Evolutionary conservation across 2,888 invertebrate species (phyloP), one percentile per base, ranked within the genome.

Genomic region (Drosophila seclusa): DNA sequence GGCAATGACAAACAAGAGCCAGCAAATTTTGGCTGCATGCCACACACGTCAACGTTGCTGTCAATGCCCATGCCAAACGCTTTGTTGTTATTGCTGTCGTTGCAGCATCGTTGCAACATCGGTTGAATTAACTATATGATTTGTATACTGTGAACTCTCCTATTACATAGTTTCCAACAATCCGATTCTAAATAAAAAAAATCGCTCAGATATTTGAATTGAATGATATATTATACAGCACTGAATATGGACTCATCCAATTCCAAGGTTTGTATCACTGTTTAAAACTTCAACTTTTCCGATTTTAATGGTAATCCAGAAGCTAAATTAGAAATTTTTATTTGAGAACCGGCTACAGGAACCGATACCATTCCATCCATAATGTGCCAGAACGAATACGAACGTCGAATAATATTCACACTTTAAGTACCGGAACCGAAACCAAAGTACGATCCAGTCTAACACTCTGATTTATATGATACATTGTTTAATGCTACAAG

Each of bases 1-100:
- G 4, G 36, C 67, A 68, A 54, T 49, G 62, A 57, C 82, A 69
- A 31, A 59, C 63, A 57, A 57, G 24, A 63, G 62, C 73, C 80
- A 71, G 72, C 73, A 85, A 83, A 83, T 88, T 85, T 76, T 67
- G 79, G 84, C 73, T 76, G 80, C 85, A 84, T 82, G 84, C 84
- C 85, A 85, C 87, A 85, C 87, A 85, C 85, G 82, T 80, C 80
- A 82, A 73, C 31, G 31, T 32, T 40, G 65, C 48, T 18, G 60
- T 38, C 59, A 60, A 45, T 40, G 57, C 48, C 54, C 52, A 40
- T 38, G 52, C 38, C 66, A 45, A 67, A 45, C n/a, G 27, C 29
- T 13, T 52, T 52, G 58, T 42, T 61, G 52, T 32, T 50, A 29
- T 49, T 63, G 68, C 45, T 59, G 55, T 34, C 45, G 27, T 38